A percentile compares a stretch with the other conserved stretches of the same genome.
Evolutionary conservation across 2,888 invertebrate genomes (phyloP).

Genomic region (Hydroisotoma schaefferi): DNA sequence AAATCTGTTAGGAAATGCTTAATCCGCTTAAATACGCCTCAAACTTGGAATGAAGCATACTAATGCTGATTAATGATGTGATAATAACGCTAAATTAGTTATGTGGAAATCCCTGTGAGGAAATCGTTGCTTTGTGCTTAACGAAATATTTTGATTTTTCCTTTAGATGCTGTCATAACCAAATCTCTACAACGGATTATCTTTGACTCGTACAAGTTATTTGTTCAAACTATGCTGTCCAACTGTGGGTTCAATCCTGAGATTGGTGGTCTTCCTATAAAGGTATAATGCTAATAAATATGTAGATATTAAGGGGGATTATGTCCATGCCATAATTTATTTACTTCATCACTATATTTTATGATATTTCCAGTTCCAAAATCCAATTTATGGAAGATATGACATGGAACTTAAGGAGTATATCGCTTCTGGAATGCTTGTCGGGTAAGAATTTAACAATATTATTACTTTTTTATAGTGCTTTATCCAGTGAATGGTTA

Average conservation of each 20-base stretch:
- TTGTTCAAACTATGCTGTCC: conserved; percentile 5
- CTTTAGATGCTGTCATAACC: conserved; percentile 9
- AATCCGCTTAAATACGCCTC: too few relatives aligned
- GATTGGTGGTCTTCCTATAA: conserved; percentile 8
- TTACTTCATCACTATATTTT: neutral
- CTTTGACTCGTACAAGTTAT: conserved; percentile 6
- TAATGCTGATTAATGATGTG: too few relatives aligned
- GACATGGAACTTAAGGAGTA: conserved; percentile 10
- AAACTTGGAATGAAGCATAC: too few relatives aligned
- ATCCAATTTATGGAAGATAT: conserved; percentile 12
- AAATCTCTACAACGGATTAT: conserved; percentile 7
- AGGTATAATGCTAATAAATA: conserved; percentile 1
- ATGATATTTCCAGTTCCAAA: conserved; percentile 4
- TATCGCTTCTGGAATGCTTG: conserved; percentile 7
- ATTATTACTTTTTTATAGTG: neutral
- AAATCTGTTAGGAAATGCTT: too few relatives aligned
- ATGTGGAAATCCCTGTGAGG: too few relatives aligned
- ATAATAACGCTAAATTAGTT: too few relatives aligned
- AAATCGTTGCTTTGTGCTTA: too few relatives aligned
- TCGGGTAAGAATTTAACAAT: neutral
- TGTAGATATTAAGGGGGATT: neutral
- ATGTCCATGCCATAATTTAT: neutral
- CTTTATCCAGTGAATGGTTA: too few relatives aligned
- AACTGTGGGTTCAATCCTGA: conserved; percentile 15
- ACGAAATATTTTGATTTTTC: neutral